A percentile compares a stretch with the other conserved stretches of the same genome.
Conservation (phyloP, 2,113 vertebrate species). For the Carollia perspicillata region DNA sequence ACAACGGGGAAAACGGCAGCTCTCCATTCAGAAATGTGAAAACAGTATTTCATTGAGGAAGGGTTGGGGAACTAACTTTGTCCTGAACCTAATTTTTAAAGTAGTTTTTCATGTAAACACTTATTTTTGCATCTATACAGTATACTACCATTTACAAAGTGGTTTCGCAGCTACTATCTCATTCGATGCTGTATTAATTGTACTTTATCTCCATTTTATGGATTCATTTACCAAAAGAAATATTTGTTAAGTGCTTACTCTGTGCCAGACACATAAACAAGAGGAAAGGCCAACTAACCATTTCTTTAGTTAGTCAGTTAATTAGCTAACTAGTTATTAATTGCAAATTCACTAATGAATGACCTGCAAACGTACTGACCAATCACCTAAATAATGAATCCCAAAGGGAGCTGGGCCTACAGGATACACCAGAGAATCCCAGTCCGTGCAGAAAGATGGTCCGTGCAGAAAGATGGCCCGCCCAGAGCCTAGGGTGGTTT, state of each 20-base stretch:
- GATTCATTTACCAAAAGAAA: slow-evolving; percentile 29
- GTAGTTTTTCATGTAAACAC: neutral
- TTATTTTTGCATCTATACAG: neutral
- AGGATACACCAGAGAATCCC: neutral
- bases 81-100: slow-evolving; percentile 28
- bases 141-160: slow-evolving; percentile 2
- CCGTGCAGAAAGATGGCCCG: neutral
- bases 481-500: neutral
- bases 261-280: neutral
- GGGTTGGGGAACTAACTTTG: neutral
- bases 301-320: neutral
- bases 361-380: neutral
- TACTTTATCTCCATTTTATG: neutral
- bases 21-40: neutral
- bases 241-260: neutral
- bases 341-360: slow-evolving; percentile 6
- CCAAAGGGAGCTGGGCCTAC: neutral
- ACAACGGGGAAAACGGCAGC: neutral
- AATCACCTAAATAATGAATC: neutral
- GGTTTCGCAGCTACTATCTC: neutral
- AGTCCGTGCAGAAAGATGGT: neutral
- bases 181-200: neutral
- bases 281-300: neutral
- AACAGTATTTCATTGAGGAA: neutral
- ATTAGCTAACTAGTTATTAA: neutral